These are phyloP conservation scores for Lycaon pictus DNA, from an alignment of 2,113 vertebrate species.

Conservation along the genomic window DNA sequence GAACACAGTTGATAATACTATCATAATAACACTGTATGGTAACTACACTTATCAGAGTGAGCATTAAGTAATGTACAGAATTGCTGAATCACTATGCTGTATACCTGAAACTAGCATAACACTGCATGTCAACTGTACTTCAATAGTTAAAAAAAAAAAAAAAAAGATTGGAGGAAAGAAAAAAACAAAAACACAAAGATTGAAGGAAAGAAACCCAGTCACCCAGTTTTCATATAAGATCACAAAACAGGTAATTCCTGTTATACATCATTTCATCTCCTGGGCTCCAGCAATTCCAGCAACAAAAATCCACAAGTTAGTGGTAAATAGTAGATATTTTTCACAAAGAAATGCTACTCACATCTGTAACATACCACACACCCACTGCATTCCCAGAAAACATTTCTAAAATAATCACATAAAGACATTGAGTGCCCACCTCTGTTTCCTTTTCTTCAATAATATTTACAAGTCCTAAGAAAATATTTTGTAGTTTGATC, in stretches of 20 bases:
- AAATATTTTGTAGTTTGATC: conserved; percentile 99
- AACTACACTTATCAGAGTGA: not conserved
- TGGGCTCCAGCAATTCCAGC: not conserved
- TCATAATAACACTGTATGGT: not conserved
- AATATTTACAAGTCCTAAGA: conserved; percentile 97
- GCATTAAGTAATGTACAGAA: not conserved
- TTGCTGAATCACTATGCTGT: not conserved
- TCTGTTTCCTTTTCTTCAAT: conserved; percentile 94
- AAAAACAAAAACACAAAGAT: no score
- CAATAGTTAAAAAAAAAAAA: not conserved
- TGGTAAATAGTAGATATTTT: not conserved
- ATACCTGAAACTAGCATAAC: not conserved
- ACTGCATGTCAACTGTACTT: not conserved
- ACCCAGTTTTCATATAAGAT: not conserved
- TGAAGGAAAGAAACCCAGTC: not conserved
- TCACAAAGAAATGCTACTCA: conserved; percentile 25
- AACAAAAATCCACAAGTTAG: conserved; percentile 2
- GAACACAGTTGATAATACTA: not conserved
- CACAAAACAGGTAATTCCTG: conserved; percentile 3
- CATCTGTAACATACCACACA: not conserved
- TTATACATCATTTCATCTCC: not conserved
- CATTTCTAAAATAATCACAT: conserved; percentile 16
- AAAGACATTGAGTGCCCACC: conserved; percentile 77
- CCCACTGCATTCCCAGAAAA: not conserved
- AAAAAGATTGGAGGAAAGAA: no score